These are phyloP conservation scores for Willisornis vidua DNA, from an alignment of 2,113 vertebrate genomes.

Conservation along the genomic window DNA sequence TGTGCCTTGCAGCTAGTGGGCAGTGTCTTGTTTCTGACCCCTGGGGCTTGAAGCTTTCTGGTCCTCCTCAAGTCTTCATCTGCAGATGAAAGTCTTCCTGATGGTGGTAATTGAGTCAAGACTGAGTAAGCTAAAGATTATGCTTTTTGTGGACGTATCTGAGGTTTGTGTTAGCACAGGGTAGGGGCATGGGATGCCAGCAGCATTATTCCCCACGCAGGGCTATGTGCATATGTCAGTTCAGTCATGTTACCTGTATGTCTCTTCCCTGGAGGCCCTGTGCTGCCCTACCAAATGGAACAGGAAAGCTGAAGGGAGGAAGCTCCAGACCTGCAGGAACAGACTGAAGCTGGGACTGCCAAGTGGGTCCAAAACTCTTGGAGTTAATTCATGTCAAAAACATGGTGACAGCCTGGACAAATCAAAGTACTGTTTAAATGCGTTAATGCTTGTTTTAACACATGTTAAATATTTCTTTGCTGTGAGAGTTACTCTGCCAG, in stretches of 20 bases:
- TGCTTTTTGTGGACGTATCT: not conserved
- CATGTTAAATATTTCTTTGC: not conserved
- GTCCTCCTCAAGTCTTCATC: not conserved
- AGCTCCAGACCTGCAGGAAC: not conserved
- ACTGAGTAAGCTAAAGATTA: not conserved
- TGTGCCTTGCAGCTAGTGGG: not conserved
- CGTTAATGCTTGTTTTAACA: not conserved
- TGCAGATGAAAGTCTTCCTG: not conserved
- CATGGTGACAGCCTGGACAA: not conserved
- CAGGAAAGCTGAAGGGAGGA: not conserved
- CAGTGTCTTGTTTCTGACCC: not conserved
- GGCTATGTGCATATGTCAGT: accelerated
- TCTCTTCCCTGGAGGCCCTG: not conserved
- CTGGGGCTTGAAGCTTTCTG: not conserved
- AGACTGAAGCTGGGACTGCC: not conserved
- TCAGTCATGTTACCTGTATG: accelerated
- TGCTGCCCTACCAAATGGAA: not conserved
- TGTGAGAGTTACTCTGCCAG: not conserved
- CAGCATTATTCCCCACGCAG: not conserved
- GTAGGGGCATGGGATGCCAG: not conserved
- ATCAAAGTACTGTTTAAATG: not conserved
- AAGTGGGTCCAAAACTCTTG: not conserved
- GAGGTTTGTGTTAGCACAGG: accelerated
- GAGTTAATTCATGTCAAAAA: not conserved
- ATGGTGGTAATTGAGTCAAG: not conserved